Evolutionary conservation across 2,113 vertebrate species (phyloP).

Genomic region (Phaethornis superciliosus): DNA sequence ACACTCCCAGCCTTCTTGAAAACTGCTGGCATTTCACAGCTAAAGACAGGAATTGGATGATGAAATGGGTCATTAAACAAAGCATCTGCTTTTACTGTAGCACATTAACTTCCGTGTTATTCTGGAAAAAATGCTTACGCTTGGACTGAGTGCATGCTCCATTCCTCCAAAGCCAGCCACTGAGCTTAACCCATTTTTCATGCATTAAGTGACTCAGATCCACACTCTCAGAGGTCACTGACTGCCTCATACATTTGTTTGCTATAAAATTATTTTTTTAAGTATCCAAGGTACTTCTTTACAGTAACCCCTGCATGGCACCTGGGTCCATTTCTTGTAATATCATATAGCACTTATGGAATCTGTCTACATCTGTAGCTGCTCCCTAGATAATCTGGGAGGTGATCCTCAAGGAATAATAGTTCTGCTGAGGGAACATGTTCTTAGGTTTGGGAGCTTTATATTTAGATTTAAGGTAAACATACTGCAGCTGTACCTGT

Average conservation of each 20-base stretch:
- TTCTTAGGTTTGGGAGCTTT: not conserved
- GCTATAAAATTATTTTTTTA: not conserved
- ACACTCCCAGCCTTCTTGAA: not conserved
- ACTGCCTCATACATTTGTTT: constrained; percentile 30
- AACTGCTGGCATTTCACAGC: constrained; percentile 26
- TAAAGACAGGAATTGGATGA: constrained; percentile 19
- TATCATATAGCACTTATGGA: not conserved
- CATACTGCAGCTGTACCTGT: not conserved
- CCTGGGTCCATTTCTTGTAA: not conserved
- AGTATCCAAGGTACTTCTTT: not conserved
- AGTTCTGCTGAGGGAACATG: not conserved
- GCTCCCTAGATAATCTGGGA: constrained; percentile 3
- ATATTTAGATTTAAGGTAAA: not conserved
- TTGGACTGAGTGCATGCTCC: not conserved
- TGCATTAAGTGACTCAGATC: not conserved
- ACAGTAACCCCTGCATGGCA: not conserved
- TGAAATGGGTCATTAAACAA: constrained; percentile 52
- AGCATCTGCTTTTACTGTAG: constrained; percentile 64
- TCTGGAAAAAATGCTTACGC: constrained; percentile 32
- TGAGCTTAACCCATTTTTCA: constrained; percentile 6
- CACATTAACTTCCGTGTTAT: constrained; percentile 54
- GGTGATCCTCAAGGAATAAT: not conserved
- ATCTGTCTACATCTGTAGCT: constrained; percentile 27
- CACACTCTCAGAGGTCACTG: not conserved
- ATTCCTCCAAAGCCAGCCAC: constrained; percentile 24